Percentiles rank a stretch among this genome's conserved stretches.
phyloP scores from a whole-genome alignment of 2,113 vertebrate genomes.

The Formicarius rufipectus region DNA sequence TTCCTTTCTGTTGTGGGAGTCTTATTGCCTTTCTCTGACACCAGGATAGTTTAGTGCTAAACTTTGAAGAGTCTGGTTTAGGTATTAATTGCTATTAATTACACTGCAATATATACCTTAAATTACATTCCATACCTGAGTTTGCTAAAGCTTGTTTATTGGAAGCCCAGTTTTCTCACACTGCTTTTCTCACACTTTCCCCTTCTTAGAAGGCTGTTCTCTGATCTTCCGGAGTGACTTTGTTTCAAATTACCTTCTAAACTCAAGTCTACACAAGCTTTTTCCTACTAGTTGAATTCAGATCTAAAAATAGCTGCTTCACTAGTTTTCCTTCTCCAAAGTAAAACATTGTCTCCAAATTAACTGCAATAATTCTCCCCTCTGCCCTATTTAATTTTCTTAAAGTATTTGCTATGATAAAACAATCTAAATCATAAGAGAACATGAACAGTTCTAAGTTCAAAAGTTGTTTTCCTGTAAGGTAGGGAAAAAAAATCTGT shows the following conservation, averaged over 20 bases:
- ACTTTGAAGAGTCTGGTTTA: not conserved
- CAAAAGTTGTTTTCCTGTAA: not conserved
- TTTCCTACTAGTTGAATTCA: not conserved
- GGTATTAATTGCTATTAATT: not conserved
- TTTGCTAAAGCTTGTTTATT: not conserved
- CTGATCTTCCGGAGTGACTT: not conserved
- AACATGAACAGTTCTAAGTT: not conserved
- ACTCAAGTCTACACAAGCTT: not conserved
- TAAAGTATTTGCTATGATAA: not conserved
- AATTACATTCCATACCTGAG: not conserved
- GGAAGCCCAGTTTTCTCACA: not conserved
- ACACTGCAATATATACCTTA: not conserved
- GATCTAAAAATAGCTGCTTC: not conserved
- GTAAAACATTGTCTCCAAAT: not conserved
- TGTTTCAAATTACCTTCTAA: not conserved
- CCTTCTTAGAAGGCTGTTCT: not conserved
- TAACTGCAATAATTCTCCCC: not conserved
- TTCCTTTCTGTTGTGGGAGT: not conserved
- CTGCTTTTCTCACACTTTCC: not conserved
- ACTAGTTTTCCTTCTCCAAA: not conserved
- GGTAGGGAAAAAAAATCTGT: not conserved
- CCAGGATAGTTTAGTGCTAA: not conserved
- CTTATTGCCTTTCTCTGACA: not conserved
- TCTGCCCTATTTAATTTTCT: not conserved
- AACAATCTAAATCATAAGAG: not conserved